These are phyloP conservation scores for Calyptommatus sinebrachiatus DNA, from an alignment of 2,113 vertebrate genomes.

Conservation along the genomic window DNA sequence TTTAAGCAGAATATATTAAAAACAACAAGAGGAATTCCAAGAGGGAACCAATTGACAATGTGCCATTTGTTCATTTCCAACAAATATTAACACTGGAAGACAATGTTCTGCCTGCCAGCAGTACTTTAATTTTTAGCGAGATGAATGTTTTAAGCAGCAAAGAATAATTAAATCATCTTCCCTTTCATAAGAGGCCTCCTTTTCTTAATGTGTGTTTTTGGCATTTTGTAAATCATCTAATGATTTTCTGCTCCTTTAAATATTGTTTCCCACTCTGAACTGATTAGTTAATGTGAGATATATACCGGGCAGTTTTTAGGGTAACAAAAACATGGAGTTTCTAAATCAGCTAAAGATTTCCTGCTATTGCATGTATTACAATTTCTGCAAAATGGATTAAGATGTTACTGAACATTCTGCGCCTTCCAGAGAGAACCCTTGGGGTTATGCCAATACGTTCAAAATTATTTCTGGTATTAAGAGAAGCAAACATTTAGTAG, in stretches of 20 bases:
- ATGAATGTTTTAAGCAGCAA: conserved; percentile 46
- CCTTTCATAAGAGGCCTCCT: conserved; percentile 45
- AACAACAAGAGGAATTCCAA: conserved; percentile 1
- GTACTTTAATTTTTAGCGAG: conserved; percentile 61
- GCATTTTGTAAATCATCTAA: conserved; percentile 59
- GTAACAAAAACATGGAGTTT: conserved; percentile 37
- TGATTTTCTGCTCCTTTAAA: conserved; percentile 70
- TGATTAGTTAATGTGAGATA: conserved; percentile 52
- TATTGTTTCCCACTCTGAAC: conserved; percentile 55
- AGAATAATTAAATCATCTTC: conserved; percentile 61
- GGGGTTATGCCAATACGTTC: background rate
- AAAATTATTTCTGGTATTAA: conserved; percentile 23
- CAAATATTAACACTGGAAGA: conserved; percentile 56
- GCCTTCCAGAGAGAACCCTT: background rate
- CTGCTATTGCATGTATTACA: conserved; percentile 17
- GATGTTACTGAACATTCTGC: background rate
- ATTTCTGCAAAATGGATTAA: background rate
- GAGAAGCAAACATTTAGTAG: background rate
- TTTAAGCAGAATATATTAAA: background rate
- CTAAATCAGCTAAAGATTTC: conserved; percentile 58
- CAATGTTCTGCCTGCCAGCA: conserved; percentile 65
- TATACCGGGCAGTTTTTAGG: background rate
- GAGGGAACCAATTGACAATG: conserved; percentile 27
- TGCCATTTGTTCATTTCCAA: conserved; percentile 53
- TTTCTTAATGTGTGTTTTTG: conserved; percentile 28